Evolutionary conservation across 2,113 vertebrate species (phyloP), one percentile per base, ranked within the genome.

Genomic region (Chaetodon auriga): DNA sequence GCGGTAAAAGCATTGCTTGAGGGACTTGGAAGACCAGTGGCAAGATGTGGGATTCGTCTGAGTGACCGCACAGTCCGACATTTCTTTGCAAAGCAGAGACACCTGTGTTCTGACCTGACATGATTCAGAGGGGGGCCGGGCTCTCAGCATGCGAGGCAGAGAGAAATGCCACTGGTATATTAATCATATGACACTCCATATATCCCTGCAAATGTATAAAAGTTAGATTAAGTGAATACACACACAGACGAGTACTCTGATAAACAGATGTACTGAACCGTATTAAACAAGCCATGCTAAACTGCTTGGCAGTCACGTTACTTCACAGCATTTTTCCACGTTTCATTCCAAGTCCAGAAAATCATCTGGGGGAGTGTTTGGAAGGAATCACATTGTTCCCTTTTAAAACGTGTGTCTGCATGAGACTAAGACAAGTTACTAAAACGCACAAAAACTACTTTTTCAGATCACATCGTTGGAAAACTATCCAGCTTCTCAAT

Each of bases 51-150:
- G 30, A 83, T 58, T 62, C 36, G 35, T 49, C 58, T 38, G 51
- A 57, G 16, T 7, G 36, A 21, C 58, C 38, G 23, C 8, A n/a
- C 18, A 5, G 25, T n/a, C 16, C 19, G 57, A 48, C 25, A 68
- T 72, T 68, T 68, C 46, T 72, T 58, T 9, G 16, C 19, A 58
- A 51, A 65, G 64, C 36, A 70, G 30, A 53, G 36, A 75, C 64
- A 85, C 74, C 63, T 81, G 70, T 65, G 73, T 48, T 68, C 45
- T 86, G 49, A 73, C 65, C 65, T 48, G 36, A 76, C 25, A 63
- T 58, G 58, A 76, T 48, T 43, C 53, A 18, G 30, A 15, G 25
- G 60, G n/a, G 41, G 19, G 23, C 36, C 14, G 18, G 49, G 36
- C 41, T 48, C 63, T 30, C 76, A 58, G 64, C 65, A 58, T 43